Conservation (phyloP, 2,113 vertebrate species). For the Nothobranchius furzeri region DNA sequence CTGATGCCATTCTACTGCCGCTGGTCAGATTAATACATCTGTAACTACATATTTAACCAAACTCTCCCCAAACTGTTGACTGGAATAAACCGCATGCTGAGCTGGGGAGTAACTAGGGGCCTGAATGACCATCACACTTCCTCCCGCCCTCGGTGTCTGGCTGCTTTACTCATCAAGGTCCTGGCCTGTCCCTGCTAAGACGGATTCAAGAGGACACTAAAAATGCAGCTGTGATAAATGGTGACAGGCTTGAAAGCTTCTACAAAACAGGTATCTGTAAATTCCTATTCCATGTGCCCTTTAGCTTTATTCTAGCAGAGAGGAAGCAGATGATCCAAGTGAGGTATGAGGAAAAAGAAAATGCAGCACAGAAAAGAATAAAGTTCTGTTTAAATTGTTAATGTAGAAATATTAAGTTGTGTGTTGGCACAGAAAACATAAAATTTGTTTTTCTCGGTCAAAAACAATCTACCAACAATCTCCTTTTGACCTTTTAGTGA, state of each 20-base stretch:
- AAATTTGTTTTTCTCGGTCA: too few relatives aligned
- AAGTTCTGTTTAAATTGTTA: not conserved
- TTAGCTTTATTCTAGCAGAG: constrained; percentile 30
- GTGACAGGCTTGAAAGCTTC: constrained; percentile 63
- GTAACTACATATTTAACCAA: constrained; percentile 47
- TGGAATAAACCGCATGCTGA: constrained; percentile 59
- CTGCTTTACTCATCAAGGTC: constrained; percentile 75
- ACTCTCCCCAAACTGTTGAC: constrained; percentile 50
- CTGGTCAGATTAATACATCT: constrained; percentile 53
- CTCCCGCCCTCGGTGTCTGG: constrained; percentile 58
- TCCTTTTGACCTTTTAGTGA: not conserved
- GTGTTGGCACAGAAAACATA: not conserved
- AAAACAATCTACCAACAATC: too few relatives aligned
- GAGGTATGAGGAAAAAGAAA: constrained; percentile 27
- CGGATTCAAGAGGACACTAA: constrained; percentile 66
- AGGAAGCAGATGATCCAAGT: constrained; percentile 18
- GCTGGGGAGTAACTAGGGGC: constrained; percentile 35
- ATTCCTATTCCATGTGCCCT: constrained; percentile 59
- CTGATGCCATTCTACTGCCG: constrained; percentile 21
- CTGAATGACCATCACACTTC: constrained; percentile 59
- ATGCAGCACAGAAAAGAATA: not conserved
- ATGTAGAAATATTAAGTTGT: not conserved
- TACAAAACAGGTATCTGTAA: constrained; percentile 60
- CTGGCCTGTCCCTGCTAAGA: constrained; percentile 58
- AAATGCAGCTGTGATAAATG: constrained; percentile 72